These are phyloP conservation scores for Chromobotia macracanthus DNA, from an alignment of 2,797 vertebrate genomes.

Conservation along the genomic window DNA sequence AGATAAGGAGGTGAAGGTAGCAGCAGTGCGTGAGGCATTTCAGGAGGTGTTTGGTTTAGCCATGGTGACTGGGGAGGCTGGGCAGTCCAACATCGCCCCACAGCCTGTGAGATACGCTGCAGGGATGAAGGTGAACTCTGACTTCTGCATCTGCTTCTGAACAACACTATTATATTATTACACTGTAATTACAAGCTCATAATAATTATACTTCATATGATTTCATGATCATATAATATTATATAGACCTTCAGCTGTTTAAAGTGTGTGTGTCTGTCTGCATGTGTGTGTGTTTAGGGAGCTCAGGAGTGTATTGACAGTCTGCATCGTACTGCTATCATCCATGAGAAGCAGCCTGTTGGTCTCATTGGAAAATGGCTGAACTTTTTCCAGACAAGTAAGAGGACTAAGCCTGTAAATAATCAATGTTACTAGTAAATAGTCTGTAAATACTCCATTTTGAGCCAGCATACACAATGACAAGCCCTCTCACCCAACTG, in stretches of 20 bases:
- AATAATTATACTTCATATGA: background rate
- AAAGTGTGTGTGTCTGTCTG: too few relatives aligned
- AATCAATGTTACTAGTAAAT: background rate
- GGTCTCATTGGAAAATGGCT: too few relatives aligned
- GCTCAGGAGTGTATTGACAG: constrained; percentile 94
- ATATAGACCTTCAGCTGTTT: background rate
- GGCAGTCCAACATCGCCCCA: constrained; percentile 93
- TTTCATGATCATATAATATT: too few relatives aligned
- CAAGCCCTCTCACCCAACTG: too few relatives aligned
- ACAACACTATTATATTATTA: background rate
- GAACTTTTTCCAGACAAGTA: constrained; percentile 96
- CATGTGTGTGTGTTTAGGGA: constrained; percentile 78
- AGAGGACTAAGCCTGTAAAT: constrained; percentile 56
- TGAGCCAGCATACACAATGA: too few relatives aligned
- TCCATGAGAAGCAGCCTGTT: constrained; percentile 94
- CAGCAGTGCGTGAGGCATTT: constrained; percentile 91
- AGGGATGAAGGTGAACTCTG: constrained; percentile 85
- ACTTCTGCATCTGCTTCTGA: background rate
- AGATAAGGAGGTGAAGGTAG: constrained; percentile 87
- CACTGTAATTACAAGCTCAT: too few relatives aligned
- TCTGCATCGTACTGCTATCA: constrained; percentile 85
- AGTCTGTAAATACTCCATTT: too few relatives aligned
- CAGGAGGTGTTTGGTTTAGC: constrained; percentile 97
- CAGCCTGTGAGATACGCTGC: constrained; percentile 96
- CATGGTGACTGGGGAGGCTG: constrained; percentile 87